phyloP scores from a whole-genome alignment of 2,113 vertebrate species.

The Climacteris rufus region DNA sequence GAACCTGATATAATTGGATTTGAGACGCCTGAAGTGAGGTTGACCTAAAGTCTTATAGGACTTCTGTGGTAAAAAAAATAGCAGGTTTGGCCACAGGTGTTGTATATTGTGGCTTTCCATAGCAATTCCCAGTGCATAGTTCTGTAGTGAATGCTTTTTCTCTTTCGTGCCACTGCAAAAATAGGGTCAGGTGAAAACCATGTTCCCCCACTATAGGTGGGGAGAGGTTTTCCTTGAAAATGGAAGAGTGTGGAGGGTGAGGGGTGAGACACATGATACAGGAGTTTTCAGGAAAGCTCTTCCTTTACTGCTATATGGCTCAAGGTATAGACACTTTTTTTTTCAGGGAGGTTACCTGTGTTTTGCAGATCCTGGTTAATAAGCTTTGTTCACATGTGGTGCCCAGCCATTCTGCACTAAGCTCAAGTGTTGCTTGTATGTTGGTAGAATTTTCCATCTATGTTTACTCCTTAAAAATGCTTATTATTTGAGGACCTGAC shows the following conservation, averaged over 20 bases:
- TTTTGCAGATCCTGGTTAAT: background rate
- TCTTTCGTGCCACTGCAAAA: background rate
- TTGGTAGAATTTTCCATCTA: background rate
- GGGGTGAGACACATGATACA: accelerated
- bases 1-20: background rate
- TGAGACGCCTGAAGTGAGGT: background rate
- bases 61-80: background rate
- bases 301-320: background rate
- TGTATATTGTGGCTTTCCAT: background rate
- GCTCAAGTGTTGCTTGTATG: background rate
- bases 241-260: background rate
- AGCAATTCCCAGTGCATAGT: background rate
- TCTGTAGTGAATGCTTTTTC: background rate
- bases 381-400: background rate
- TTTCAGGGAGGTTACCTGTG: background rate
- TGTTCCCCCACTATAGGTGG: background rate
- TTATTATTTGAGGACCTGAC: background rate
- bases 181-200: background rate
- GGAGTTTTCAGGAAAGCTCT: background rate
- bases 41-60: background rate
- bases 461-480: background rate
- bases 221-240: background rate
- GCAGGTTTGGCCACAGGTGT: background rate
- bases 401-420: background rate
- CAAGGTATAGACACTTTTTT: background rate